Percentiles rank a stretch among this genome's conserved stretches.
Conservation (phyloP, 2,113 vertebrate genomes). For the Melanostigma gelatinosum region DNA sequence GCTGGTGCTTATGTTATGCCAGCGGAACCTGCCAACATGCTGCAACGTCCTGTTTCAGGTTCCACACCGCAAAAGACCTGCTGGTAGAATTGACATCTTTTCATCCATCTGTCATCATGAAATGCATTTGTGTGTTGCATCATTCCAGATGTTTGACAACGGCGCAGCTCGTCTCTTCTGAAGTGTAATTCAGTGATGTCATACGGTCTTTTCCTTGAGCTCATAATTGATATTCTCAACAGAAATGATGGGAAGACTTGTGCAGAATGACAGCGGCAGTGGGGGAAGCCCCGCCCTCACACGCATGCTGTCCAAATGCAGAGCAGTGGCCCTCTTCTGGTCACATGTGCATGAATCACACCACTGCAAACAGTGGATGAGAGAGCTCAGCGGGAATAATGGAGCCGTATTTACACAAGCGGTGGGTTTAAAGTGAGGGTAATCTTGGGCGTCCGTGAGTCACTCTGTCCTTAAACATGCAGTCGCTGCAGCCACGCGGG, state of each 20-base stretch:
- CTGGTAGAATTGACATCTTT: neutral
- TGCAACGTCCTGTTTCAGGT: too few relatives aligned
- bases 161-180: neutral
- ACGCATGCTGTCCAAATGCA: neutral
- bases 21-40: neutral
- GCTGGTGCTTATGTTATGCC: neutral
- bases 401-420: conserved; percentile 65
- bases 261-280: neutral
- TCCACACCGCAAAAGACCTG: neutral
- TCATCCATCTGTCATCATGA: neutral
- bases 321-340: conserved; percentile 15
- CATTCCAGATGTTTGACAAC: neutral
- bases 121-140: neutral
- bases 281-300: conserved; percentile 3
- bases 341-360: conserved; percentile 70
- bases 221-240: neutral
- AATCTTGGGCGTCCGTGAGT: conserved; percentile 69
- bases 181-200: neutral
- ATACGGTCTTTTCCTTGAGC: neutral
- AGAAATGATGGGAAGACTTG: conserved; percentile 30
- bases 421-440: conserved; percentile 70
- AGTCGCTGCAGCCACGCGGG: conserved; percentile 51
- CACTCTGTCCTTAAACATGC: conserved; percentile 65
- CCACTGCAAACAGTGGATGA: conserved; percentile 63
- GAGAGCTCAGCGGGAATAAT: conserved; percentile 61